phyloP scores from a whole-genome alignment of 30 jellyfish, hydroid and myxozoan species.

The Hydra vulgaris region DNA sequence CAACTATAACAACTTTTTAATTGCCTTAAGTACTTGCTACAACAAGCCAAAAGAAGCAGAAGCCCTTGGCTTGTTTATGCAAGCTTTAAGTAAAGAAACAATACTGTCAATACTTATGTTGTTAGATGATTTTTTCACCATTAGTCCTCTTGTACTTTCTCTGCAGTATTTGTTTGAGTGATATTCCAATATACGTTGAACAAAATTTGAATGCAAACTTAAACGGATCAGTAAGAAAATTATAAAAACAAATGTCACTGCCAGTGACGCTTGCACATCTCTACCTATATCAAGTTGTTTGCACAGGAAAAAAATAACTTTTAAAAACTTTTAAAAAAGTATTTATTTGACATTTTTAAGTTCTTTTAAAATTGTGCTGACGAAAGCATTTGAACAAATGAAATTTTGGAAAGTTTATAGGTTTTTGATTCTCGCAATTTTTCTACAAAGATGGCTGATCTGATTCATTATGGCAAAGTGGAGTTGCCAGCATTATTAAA shows the following conservation, averaged over 20 bases:
- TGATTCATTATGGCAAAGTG: no score
- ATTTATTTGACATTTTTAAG: no score
- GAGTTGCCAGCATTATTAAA: no score
- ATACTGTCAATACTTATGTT: not conserved
- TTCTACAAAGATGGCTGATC: no score
- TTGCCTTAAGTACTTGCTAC: not conserved
- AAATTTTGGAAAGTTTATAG: no score
- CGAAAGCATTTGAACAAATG: no score
- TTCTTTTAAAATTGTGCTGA: no score
- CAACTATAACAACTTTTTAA: no score
- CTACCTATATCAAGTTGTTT: conserved; percentile 7
- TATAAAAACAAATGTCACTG: not conserved
- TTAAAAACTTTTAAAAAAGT: no score
- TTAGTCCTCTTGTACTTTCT: not conserved
- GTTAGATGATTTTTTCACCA: not conserved
- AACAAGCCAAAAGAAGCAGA: conserved; percentile 11
- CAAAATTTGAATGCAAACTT: not conserved
- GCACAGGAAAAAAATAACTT: no score
- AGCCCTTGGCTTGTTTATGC: conserved; percentile 11
- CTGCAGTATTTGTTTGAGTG: conserved; percentile 3
- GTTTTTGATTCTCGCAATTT: no score
- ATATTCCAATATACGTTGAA: not conserved
- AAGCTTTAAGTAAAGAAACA: conserved; percentile 8
- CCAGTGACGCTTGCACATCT: not conserved
- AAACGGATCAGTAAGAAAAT: not conserved